These are phyloP conservation scores for Pseudococcus longispinus DNA, from an alignment of 2,888 invertebrate genomes.

Conservation along the genomic window DNA sequence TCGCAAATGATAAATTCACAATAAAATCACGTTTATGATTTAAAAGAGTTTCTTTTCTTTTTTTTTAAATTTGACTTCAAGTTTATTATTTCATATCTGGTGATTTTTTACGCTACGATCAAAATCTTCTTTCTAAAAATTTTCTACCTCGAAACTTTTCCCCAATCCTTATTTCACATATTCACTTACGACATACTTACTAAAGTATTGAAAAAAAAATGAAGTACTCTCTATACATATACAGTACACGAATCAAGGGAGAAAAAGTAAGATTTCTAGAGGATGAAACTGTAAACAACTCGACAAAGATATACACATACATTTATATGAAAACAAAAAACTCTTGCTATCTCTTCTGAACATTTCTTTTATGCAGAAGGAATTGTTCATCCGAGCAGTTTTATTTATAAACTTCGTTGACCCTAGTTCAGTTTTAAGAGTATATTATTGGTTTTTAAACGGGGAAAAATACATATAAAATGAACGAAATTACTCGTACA, in stretches of 20 bases:
- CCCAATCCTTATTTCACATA: no score
- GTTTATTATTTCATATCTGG: no score
- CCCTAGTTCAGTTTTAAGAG: not conserved
- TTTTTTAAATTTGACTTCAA: no score
- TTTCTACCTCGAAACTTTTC: no score
- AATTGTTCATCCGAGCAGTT: not conserved
- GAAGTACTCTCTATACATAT: not conserved
- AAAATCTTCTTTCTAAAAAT: no score
- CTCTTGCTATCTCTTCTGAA: not conserved
- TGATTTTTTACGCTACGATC: no score
- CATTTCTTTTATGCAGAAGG: not conserved
- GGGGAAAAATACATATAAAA: not conserved
- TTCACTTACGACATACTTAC: no score
- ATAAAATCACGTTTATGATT: no score
- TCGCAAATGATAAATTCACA: no score
- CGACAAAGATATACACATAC: not conserved
- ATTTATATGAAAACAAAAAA: not conserved
- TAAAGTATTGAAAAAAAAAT: not conserved
- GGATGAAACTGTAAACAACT: not conserved
- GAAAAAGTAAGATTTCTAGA: not conserved
- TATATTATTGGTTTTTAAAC: conserved; percentile 3
- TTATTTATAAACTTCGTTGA: conserved; percentile 9
- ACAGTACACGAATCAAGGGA: not conserved
- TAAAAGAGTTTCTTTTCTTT: no score
- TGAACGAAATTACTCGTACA: not conserved